These are phyloP conservation scores for Isotomurus palustris DNA, from an alignment of 2,888 invertebrate genomes.

Conservation along the genomic window DNA sequence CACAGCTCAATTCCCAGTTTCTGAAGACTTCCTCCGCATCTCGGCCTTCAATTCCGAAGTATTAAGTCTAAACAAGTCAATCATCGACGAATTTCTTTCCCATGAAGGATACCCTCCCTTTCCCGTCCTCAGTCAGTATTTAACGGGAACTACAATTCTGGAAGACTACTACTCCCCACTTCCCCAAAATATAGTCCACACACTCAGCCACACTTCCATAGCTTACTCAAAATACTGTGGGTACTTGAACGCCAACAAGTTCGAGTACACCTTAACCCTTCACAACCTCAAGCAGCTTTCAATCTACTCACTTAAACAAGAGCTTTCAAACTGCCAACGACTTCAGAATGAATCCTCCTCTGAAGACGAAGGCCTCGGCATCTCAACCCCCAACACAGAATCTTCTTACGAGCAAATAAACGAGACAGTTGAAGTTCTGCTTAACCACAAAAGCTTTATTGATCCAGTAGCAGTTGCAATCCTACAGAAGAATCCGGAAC, in stretches of 20 bases:
- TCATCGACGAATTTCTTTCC: slow-evolving; percentile 1
- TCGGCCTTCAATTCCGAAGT: background rate
- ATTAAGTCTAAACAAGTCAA: background rate
- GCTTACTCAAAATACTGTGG: background rate
- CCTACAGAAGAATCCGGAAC: too few species aligned
- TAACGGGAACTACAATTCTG: background rate
- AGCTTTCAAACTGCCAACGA: background rate
- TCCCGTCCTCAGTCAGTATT: background rate
- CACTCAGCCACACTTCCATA: background rate
- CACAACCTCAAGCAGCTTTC: background rate
- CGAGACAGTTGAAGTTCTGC: background rate
- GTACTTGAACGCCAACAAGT: slow-evolving; percentile 5
- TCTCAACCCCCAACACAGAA: background rate
- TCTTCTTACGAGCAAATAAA: background rate
- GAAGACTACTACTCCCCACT: slow-evolving; percentile 2
- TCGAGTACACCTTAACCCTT: background rate
- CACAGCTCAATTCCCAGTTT: too few species aligned
- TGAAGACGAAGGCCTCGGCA: background rate
- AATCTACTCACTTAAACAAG: background rate
- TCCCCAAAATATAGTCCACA: background rate
- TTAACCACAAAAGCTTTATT: background rate
- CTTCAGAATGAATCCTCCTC: background rate
- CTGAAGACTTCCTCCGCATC: background rate
- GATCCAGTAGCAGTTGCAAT: background rate
- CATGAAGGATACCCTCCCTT: background rate